A percentile compares a stretch with the other conserved stretches of the same genome.
Evolutionary conservation across 2,888 invertebrate species (phyloP).

Genomic region (Orthonevra nobilis): DNA sequence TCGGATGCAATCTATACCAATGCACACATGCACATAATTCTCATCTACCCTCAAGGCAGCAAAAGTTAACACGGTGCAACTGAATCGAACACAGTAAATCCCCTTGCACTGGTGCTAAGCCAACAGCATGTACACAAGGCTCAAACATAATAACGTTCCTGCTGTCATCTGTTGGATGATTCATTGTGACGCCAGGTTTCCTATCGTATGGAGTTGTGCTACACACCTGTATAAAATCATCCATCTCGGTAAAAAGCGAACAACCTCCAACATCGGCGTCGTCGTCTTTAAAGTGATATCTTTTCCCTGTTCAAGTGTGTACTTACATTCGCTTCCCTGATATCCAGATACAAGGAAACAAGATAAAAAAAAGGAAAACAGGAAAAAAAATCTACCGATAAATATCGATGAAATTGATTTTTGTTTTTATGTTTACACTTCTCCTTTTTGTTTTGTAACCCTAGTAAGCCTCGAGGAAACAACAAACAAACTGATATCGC

Average conservation of each 20-base stretch:
- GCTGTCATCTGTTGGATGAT: slow-evolving; percentile 58
- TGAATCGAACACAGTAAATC: slow-evolving; percentile 26
- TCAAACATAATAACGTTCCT: slow-evolving; percentile 47
- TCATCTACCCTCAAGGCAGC: slow-evolving; percentile 23
- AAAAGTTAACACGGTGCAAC: slow-evolving; percentile 50
- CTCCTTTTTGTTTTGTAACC: slow-evolving; percentile 32
- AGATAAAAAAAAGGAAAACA: background rate
- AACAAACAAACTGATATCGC: slow-evolving; percentile 39
- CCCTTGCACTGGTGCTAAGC: slow-evolving; percentile 17
- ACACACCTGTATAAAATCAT: slow-evolving; percentile 14
- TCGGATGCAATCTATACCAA: slow-evolving; percentile 53
- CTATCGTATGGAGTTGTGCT: background rate
- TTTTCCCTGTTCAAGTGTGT: slow-evolving; percentile 6
- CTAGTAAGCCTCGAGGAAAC: slow-evolving; percentile 43
- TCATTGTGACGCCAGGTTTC: slow-evolving; percentile 44
- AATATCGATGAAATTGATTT: slow-evolving; percentile 65
- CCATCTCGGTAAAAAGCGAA: slow-evolving; percentile 4
- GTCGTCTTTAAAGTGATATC: slow-evolving; percentile 28
- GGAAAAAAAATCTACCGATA: slow-evolving; percentile 39
- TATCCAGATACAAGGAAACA: slow-evolving; percentile 3
- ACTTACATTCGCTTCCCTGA: slow-evolving; percentile 19
- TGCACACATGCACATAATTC: slow-evolving; percentile 38
- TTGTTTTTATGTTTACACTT: slow-evolving; percentile 31
- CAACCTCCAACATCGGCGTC: background rate
- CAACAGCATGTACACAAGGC: slow-evolving; percentile 29